Evolutionary conservation across 1,140 invertebrate genomes (phyloP), one percentile per base, ranked within the genome.

Genomic region (Drosophila watanabei): DNA sequence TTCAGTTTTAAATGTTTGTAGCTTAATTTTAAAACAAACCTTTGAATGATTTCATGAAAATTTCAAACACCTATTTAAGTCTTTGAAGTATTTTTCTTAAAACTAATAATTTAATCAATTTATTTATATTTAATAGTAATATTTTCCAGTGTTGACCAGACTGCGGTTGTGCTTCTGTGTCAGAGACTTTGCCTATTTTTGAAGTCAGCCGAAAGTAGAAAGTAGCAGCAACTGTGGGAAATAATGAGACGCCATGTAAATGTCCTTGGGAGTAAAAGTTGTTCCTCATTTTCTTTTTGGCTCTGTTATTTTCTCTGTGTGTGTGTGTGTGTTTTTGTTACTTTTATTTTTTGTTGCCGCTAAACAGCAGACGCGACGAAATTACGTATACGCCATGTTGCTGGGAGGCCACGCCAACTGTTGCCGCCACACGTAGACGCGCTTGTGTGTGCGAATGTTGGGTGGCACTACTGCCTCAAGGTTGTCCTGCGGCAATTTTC

Each of bases 311-410:
- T 52, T 70, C 46, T 41, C n/a, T n/a, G n/a, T n/a, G 18, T 60
- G 28, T 51, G 57, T 45, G 24, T 56, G 30, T 24, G 28, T 14
- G n/a, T 32, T 4, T 48, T 41, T 72, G 58, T 77, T 24, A 24
- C 24, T 24, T 24, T 24, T 24, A 24, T 24, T 80, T 60, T 68
- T 43, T 64, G 24, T 39, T 45, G 48, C 45, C 65, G 64, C 80
- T 86, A 77, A 82, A 82, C 82, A 87, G 70, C 48, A 79, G 73
- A 81, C 79, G 79, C 79, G 70, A 62, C 68, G 61, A 52, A 66
- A 63, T 86, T 86, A 86, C 79, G 83, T 82, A 86, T 86, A 82
- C 83, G 70, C 65, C 83, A 87, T 46, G 82, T 86, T 49, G 73
- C 37, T 39, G 61, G 45, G 43, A 69, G 46, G 79, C 48, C 39